Base-by-base conservation (phyloP, 2,797 vertebrate species). In the Sternarchorhynchus goeldii region DNA sequence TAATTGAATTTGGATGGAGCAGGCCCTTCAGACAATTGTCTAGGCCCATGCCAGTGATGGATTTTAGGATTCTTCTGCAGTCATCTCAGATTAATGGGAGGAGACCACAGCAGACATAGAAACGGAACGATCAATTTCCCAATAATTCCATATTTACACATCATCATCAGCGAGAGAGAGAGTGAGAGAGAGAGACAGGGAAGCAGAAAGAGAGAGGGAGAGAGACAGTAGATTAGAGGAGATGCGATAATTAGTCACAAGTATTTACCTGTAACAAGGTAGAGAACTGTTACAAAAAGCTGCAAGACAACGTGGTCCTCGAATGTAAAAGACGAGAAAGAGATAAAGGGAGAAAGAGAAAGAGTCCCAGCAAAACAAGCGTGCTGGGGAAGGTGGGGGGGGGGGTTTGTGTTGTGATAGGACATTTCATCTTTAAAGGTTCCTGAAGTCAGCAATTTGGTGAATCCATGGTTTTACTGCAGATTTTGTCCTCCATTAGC, bases 1-100 rank as follows among this genome's bases (percentile, higher is more conserved):
- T 93, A 92, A 93, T 92, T 92, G 89, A 91, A 89, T 93, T 93
- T 91, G 89, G 88, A 92, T 93, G 84, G 92, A 93, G 84, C 85
- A 73, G 81, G 84, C 87, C 88, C 91, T 92, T 93, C 91, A 93
- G 89, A 91, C 90, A 87, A 92, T 92, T 90, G 92, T 93, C 91
- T 93, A 85, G 89, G 87, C 88, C 77, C 72, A 88, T 86, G 83
- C 87, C 78, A 86, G 90, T 88, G 90, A 93, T 93, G 89, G 91
- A 93, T 93, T 92, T 91, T 88, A 85, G 88, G 88, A 86, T 87
- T 88, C 85, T 88, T 90, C 83, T 85, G 82, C 85, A 84, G 83
- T 87, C 91, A 82, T 89, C 84, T 87, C 89, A 92, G 90, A 92
- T 92, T 92, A 92, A 92, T 91, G 90, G 88, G 75, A 90, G 86